Evolutionary conservation across 2,797 vertebrate genomes (phyloP).

Genomic region (Anniella stebbinsi): DNA sequence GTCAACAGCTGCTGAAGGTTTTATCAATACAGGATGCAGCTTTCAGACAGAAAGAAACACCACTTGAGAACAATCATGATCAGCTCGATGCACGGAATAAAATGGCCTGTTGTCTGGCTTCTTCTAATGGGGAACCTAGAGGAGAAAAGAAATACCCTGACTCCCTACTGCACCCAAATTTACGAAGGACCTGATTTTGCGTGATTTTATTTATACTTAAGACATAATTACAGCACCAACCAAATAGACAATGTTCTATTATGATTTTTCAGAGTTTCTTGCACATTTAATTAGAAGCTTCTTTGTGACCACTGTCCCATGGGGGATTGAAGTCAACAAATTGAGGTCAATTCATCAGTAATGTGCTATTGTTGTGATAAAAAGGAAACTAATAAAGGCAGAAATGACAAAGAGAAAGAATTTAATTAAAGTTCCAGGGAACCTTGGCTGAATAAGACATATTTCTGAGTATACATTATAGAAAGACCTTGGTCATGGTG

Average conservation of each 20-base stretch:
- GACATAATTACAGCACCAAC: neutral
- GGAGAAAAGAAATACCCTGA: neutral
- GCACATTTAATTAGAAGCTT: neutral
- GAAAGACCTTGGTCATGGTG: neutral
- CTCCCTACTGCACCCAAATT: neutral
- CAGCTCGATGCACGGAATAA: neutral
- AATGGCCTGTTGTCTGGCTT: neutral
- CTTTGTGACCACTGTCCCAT: neutral
- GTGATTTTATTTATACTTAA: too few species aligned
- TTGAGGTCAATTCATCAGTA: neutral
- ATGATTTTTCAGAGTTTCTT: neutral
- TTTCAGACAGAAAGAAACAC: neutral
- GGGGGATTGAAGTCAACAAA: too few species aligned
- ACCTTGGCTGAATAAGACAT: neutral
- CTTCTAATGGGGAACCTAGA: neutral
- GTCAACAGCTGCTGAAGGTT: constrained; percentile 30
- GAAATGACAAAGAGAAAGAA: neutral
- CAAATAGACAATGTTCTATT: neutral
- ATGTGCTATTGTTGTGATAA: neutral
- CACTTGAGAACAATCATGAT: constrained; percentile 1
- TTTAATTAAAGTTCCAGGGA: neutral
- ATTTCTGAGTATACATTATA: neutral
- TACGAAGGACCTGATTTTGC: too few species aligned
- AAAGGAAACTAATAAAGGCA: neutral
- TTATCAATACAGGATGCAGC: neutral